Evolutionary conservation across 2,888 invertebrate genomes (phyloP).

Genomic region (Erpobdella octoculata): DNA sequence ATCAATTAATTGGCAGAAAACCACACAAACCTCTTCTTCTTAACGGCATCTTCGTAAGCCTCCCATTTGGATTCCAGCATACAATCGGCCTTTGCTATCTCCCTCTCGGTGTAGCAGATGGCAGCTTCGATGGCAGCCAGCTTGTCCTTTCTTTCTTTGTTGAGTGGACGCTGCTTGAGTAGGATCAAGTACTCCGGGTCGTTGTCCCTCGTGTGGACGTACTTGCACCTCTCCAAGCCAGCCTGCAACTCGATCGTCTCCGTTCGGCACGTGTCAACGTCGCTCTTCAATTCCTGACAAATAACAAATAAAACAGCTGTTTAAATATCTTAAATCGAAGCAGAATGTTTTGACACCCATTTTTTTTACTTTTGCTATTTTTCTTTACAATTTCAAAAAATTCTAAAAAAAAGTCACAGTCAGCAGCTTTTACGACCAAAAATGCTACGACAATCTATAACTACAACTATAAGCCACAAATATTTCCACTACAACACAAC

Average conservation of each 20-base stretch:
- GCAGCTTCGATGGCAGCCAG: background rate
- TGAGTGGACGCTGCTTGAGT: constrained; percentile 27
- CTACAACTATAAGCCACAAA: too few relatives aligned
- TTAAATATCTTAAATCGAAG: too few relatives aligned
- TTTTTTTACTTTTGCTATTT: too few relatives aligned
- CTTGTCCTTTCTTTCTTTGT: background rate
- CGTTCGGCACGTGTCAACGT: constrained; percentile 59
- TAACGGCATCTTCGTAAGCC: background rate
- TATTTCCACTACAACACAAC: background rate
- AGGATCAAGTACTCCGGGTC: constrained; percentile 42
- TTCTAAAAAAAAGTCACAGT: too few relatives aligned
- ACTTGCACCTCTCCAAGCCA: constrained; percentile 50
- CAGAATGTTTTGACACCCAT: too few relatives aligned
- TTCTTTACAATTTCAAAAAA: too few relatives aligned
- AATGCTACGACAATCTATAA: too few relatives aligned
- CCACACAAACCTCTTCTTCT: background rate
- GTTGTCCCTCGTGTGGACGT: constrained; percentile 45
- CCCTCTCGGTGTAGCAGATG: constrained; percentile 3
- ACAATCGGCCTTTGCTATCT: constrained; percentile 19
- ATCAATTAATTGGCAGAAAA: background rate
- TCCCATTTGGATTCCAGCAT: constrained; percentile 9
- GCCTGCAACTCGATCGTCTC: constrained; percentile 53
- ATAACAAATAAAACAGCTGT: too few relatives aligned
- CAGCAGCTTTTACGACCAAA: too few relatives aligned
- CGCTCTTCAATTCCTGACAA: constrained; percentile 46